Evolutionary conservation across 2,797 vertebrate genomes (phyloP), one percentile per base, ranked within the genome.

Genomic region (Epinephelus coioides): DNA sequence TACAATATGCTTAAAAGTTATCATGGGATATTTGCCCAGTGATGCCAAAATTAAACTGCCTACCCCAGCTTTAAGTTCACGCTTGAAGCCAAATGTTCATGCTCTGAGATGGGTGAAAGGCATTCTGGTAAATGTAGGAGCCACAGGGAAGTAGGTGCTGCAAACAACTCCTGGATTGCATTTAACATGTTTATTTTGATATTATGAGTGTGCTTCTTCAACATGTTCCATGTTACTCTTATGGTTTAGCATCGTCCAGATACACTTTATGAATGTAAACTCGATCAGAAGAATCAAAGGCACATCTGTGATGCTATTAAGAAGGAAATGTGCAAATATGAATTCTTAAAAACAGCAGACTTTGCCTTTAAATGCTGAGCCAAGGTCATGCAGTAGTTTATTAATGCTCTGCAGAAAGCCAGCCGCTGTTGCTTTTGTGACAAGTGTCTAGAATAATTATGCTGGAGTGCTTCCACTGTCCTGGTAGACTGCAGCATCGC

Each of bases 401-500:
- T 81, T 76, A 64, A 75, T 69, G 65, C 34, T 43, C 15, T 27
- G 53, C 75, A 70, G 73, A 76, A 25, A 23, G 21, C 44, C 51
- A 44, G 70, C 62, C 18, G 53, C 54, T 59, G 56, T 40, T 56
- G 54, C 43, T 66, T 71, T 63, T 56, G 59, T 83, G 83, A 78
- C 69, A 25, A 3, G 44, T 43, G 55, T 88, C 80, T 61, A 14
- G 65, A 84, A 79, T 51, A 68, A 59, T 81, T 71, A 64, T 10
- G n/a, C 40, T 8, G 27, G 21, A 61, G 70, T 40, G 80, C 73
- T 81, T 63, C 67, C 59, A 49, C 6, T 46, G 76, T 66, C 69
- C 71, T 60, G 55, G 64, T 27, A 23, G 54, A 71, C 76, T 86
- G 77, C 76, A 62, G 65, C 83, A 63, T 46, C 46, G 65, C 61